Percentiles rank a stretch among this genome's conserved stretches.
phyloP scores from a whole-genome alignment of 2,797 vertebrate genomes.

The Gymnocypris eckloni region DNA sequence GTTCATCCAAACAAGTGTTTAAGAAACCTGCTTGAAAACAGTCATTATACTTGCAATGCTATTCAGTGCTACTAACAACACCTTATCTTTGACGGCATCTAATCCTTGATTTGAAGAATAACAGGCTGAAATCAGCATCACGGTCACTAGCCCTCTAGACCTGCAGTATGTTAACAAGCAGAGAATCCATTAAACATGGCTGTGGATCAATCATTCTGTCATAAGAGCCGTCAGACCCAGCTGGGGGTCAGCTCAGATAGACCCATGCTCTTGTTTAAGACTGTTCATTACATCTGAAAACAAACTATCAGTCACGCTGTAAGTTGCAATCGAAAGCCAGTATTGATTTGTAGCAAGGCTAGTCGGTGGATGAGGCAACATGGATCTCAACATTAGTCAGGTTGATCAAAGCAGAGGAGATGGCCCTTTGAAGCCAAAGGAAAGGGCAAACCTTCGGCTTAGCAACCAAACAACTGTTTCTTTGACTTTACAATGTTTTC shows the following conservation, averaged over 20 bases:
- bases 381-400: conserved; percentile 71
- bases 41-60: not conserved
- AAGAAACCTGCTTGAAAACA: not conserved
- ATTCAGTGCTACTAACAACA: not conserved
- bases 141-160: not conserved
- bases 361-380: conserved; percentile 71
- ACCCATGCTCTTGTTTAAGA: conserved; percentile 18
- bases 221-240: conserved; percentile 4
- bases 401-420: conserved; percentile 66
- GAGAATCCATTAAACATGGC: not conserved
- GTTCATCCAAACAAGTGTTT: not conserved
- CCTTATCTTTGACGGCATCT: not conserved
- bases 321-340: conserved; percentile 33
- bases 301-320: conserved; percentile 13
- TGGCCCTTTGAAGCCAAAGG: conserved; percentile 47
- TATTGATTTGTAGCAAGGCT: conserved; percentile 73
- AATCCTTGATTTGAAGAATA: not conserved
- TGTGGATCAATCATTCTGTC: conserved; percentile 28
- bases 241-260: not conserved
- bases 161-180: conserved; percentile 14
- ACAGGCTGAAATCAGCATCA: not conserved
- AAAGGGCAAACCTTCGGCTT: conserved; percentile 35
- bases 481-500: not conserved
- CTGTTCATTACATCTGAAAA: conserved; percentile 28
- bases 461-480: conserved; percentile 7